phyloP scores from a whole-genome alignment of 2,113 vertebrate species.

The Lepus europaeus region DNA sequence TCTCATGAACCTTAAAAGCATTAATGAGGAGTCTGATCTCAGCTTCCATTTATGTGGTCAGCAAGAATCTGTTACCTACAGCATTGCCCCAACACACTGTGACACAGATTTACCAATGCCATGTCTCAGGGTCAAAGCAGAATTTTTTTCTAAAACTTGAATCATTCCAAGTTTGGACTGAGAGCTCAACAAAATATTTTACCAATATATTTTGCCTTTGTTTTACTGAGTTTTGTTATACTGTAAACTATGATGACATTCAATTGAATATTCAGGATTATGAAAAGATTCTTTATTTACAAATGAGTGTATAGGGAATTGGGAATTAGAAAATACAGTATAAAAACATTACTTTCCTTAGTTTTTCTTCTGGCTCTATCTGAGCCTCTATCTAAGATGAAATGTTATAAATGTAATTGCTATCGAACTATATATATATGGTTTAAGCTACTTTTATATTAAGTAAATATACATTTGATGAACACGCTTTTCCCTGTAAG shows the following conservation, averaged over 20 bases:
- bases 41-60: constrained; percentile 83
- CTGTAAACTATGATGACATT: background rate
- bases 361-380: background rate
- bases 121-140: constrained; percentile 80
- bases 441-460: background rate
- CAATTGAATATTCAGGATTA: background rate
- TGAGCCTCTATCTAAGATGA: background rate
- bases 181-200: constrained; percentile 76
- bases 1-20: constrained; percentile 79
- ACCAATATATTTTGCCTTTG: constrained; percentile 70
- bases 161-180: constrained; percentile 84
- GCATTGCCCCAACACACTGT: constrained; percentile 70
- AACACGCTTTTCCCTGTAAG: background rate
- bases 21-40: constrained; percentile 60
- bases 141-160: constrained; percentile 84
- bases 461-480: background rate
- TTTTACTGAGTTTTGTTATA: constrained; percentile 50
- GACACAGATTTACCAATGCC: constrained; percentile 79
- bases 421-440: background rate
- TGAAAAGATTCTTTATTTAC: constrained; percentile 14
- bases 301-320: background rate
- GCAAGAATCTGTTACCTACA: constrained; percentile 83
- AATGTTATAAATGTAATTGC: background rate
- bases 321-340: background rate
- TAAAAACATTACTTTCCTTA: background rate